phyloP scores from a whole-genome alignment of 2,888 invertebrate genomes.

The Trileptium ribeirensis region DNA sequence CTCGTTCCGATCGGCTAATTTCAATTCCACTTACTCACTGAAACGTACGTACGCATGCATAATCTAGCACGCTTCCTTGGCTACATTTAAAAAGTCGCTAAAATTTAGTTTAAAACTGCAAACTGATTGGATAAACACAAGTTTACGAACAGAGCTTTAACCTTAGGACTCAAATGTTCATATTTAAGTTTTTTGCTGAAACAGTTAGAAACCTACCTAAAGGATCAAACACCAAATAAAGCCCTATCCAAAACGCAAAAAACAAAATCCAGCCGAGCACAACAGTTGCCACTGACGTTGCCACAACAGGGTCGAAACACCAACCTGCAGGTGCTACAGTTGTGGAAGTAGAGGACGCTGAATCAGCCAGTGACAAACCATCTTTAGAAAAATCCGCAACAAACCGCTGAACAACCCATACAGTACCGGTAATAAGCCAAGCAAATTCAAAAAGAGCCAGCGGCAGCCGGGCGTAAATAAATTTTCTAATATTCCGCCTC shows the following conservation, averaged over 20 bases:
- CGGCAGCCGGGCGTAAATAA: constrained; percentile 66
- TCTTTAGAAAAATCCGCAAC: neutral
- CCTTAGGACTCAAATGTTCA: no score
- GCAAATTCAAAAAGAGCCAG: constrained; percentile 69
- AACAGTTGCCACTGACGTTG: constrained; percentile 61
- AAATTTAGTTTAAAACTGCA: no score
- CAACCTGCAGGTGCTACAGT: neutral
- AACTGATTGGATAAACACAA: no score
- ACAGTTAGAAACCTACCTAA: no score
- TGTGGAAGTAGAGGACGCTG: neutral
- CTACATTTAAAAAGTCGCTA: no score
- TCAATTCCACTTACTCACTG: no score
- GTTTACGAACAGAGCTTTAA: no score
- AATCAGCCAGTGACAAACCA: neutral
- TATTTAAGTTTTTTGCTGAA: no score
- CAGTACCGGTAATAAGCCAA: constrained; percentile 71
- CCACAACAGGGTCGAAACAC: neutral
- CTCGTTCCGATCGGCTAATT: no score
- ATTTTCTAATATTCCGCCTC: constrained; percentile 64
- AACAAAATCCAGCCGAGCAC: constrained; percentile 74
- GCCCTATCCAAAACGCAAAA: constrained; percentile 65
- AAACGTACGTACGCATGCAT: no score
- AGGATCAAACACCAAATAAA: constrained; percentile 74
- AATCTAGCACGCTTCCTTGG: no score
- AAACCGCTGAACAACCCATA: constrained; percentile 61